Evolutionary conservation across 2,888 invertebrate species (phyloP).

Genomic region (Caenorhabditis wallacei): DNA sequence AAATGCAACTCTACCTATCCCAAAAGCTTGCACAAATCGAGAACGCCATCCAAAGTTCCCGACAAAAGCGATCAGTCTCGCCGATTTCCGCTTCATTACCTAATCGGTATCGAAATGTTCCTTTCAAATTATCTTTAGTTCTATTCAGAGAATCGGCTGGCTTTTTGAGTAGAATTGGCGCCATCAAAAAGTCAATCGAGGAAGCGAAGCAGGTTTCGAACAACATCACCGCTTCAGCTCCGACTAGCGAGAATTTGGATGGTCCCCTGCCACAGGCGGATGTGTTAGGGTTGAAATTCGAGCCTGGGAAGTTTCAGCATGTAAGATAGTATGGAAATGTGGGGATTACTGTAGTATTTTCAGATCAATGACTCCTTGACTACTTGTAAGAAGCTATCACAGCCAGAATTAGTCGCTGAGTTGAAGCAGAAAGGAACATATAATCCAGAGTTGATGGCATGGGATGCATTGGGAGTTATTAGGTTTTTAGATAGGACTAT

Average conservation of each 20-base stretch:
- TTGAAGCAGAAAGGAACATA: slow-evolving; percentile 79
- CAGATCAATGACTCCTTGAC: slow-evolving; percentile 67
- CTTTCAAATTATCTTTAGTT: neutral
- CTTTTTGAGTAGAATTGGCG: slow-evolving; percentile 72
- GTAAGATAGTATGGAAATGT: slow-evolving; percentile 16
- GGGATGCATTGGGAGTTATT: slow-evolving; percentile 83
- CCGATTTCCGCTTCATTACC: slow-evolving; percentile 75
- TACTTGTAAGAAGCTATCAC: slow-evolving; percentile 66
- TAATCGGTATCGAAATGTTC: slow-evolving; percentile 62
- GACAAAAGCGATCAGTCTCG: slow-evolving; percentile 66
- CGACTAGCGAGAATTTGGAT: slow-evolving; percentile 55
- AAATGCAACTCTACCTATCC: slow-evolving; percentile 54
- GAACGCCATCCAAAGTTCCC: slow-evolving; percentile 42
- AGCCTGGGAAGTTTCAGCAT: slow-evolving; percentile 64
- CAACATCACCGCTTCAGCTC: slow-evolving; percentile 49
- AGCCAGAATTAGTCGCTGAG: slow-evolving; percentile 70
- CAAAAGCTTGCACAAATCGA: slow-evolving; percentile 52
- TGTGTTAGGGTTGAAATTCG: slow-evolving; percentile 45
- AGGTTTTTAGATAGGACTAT: slow-evolving; percentile 82
- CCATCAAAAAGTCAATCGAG: slow-evolving; percentile 63
- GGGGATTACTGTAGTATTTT: slow-evolving; percentile 6
- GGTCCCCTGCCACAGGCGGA: slow-evolving; percentile 37
- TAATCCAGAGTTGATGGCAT: slow-evolving; percentile 83
- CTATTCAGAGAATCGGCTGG: slow-evolving; percentile 71
- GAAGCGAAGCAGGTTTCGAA: slow-evolving; percentile 56